Evolutionary conservation across 2,797 vertebrate genomes (phyloP).

Genomic region (Harpagifer antarcticus): DNA sequence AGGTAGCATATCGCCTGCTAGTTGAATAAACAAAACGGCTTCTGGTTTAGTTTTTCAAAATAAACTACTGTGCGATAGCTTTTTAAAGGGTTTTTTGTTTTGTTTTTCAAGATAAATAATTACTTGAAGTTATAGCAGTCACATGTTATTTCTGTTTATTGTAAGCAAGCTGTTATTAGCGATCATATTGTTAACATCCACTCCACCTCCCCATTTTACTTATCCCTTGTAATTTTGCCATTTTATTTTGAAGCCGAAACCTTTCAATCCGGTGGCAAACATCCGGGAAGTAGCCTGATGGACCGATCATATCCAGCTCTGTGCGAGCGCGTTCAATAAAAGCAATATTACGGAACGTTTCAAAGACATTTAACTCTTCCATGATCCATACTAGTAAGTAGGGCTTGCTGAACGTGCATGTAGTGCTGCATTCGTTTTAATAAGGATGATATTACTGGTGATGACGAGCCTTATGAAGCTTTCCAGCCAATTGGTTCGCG

Average conservation of each 20-base stretch:
- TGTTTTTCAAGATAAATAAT: not conserved
- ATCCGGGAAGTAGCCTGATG: constrained; percentile 71
- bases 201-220: too few relatives aligned
- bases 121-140: not conserved
- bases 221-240: rapidly evolving
- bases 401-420: not conserved
- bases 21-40: not conserved
- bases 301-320: constrained; percentile 40
- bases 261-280: not conserved
- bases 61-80: not conserved
- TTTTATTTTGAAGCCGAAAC: constrained; percentile 42
- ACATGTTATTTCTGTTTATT: not conserved
- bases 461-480: too few relatives aligned
- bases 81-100: not conserved
- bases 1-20: not conserved
- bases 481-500: too few relatives aligned
- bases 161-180: not conserved
- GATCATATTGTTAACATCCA: not conserved
- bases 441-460: too few relatives aligned
- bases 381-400: too few relatives aligned
- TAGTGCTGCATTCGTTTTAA: not conserved
- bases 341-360: not conserved
- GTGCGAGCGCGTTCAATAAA: constrained; percentile 21
- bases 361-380: not conserved
- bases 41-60: constrained; percentile 54